Base-by-base conservation (phyloP, 2,797 vertebrate genomes). In the Fundulus diaphanus region DNA sequence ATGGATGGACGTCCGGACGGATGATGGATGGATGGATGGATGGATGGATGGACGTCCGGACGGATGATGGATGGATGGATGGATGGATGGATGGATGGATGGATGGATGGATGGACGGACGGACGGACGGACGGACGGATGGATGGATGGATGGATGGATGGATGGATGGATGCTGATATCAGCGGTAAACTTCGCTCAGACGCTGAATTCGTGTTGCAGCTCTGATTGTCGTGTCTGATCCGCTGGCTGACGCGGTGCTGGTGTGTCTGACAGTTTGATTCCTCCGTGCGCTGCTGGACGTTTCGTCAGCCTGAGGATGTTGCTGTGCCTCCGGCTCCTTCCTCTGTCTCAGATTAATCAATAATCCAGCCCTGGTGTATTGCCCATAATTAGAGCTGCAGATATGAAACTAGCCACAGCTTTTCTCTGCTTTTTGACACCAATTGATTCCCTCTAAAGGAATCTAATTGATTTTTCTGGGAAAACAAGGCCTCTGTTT, bases 311-410 rank as follows among this genome's bases (percentile, higher is more conserved):
- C 75, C 72, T 71, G 72, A 79, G 65, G 75, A 68, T 75, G 81
- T 72, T 11, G 42, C 56, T 81, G 77, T n/a, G 69, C 31, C 52
- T 65, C 67, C 75, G 77, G 49, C 15, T 29, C 61, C 81, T 63
- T 66, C 79, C 73, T 70, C 77, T 18, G 37, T 70, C 72, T 72
- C 66, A 40, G 72, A 63, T 71, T 56, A 82, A 87, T 90, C 85
- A 80, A 87, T 87, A 56, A 74, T 68, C 18, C 73, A 59, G 48
- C 29, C 44, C 76, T 73, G 78, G 82, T 81, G 68, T 82, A 82
- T 88, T 90, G 79, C 82, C 78, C 85, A 85, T 86, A 85, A 91
- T 89, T 85, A 89, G 68, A 84, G 77, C 65, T 72, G 76, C 75
- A 89, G 59, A 85, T 79, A 76, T 83, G 27, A 89, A 89, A 85